Conservation (phyloP, 2,888 invertebrate species). For the Oegoconia quadripuncta region DNA sequence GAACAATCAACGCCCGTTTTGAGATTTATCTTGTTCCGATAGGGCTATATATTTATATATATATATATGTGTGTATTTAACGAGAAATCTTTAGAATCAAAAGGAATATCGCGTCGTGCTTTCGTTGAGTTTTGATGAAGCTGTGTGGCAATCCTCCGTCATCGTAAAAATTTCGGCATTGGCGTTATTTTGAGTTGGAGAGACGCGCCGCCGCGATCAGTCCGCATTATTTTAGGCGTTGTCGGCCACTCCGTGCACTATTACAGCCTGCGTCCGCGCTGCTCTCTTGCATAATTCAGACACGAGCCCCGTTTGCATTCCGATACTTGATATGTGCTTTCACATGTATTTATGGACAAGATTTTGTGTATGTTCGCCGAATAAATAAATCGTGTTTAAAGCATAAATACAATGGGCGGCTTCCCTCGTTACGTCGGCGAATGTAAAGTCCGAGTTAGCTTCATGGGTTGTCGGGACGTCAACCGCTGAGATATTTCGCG, state of each 20-base stretch:
- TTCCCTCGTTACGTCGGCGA: conserved; percentile 76
- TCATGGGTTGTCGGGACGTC: conserved; percentile 70
- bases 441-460: conserved; percentile 68
- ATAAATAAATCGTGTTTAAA: conserved; percentile 76
- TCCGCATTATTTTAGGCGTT: conserved; percentile 67
- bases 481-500: conserved; percentile 65
- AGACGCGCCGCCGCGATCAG: conserved; percentile 28
- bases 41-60: background rate
- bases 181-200: conserved; percentile 42
- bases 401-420: conserved; percentile 78
- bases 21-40: background rate
- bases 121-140: too few species aligned
- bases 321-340: conserved; percentile 79
- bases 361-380: conserved; percentile 79
- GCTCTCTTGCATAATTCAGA: conserved; percentile 77
- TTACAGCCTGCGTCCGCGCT: conserved; percentile 60
- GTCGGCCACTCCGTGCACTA: conserved; percentile 61
- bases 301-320: conserved; percentile 76
- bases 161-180: conserved; percentile 30
- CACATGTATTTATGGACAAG: conserved; percentile 79
- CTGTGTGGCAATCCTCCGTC: conserved; percentile 1
- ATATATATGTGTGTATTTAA: background rate
- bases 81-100: background rate
- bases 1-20: conserved; percentile 8
- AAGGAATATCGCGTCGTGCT: too few species aligned